Evolutionary conservation across 2,113 vertebrate species (phyloP).

Genomic region (Leptocoma aspasia): DNA sequence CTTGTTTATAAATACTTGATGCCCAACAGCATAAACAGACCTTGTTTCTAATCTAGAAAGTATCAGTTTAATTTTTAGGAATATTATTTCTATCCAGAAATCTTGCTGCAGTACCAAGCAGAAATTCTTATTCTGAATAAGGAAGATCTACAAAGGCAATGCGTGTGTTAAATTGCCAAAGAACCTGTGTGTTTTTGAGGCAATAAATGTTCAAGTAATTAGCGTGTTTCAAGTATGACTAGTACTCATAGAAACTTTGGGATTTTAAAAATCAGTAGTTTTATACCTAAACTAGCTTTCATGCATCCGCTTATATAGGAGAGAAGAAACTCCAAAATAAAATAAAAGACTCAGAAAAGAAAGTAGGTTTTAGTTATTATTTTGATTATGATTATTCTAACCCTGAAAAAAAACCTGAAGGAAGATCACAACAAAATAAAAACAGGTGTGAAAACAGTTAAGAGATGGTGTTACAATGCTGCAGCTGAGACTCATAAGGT

Average conservation of each 20-base stretch:
- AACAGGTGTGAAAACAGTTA: background rate
- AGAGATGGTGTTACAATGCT: slow-evolving; percentile 30
- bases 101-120: background rate
- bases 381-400: slow-evolving; percentile 41
- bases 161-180: background rate
- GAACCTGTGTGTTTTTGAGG: background rate
- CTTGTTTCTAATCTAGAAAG: background rate
- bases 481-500: slow-evolving; percentile 19
- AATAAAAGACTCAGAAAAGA: background rate
- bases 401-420: background rate
- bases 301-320: background rate
- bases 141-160: background rate
- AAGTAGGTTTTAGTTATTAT: slow-evolving; percentile 49
- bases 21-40: background rate
- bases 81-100: background rate
- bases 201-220: background rate
- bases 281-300: background rate
- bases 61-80: background rate
- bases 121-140: background rate
- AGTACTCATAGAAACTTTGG: background rate
- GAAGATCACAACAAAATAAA: slow-evolving; percentile 31
- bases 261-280: background rate
- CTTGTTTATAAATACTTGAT: background rate
- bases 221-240: background rate
- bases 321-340: background rate